phyloP scores from a whole-genome alignment of 2,113 vertebrate genomes.

The Cyprinodon tularosa region DNA sequence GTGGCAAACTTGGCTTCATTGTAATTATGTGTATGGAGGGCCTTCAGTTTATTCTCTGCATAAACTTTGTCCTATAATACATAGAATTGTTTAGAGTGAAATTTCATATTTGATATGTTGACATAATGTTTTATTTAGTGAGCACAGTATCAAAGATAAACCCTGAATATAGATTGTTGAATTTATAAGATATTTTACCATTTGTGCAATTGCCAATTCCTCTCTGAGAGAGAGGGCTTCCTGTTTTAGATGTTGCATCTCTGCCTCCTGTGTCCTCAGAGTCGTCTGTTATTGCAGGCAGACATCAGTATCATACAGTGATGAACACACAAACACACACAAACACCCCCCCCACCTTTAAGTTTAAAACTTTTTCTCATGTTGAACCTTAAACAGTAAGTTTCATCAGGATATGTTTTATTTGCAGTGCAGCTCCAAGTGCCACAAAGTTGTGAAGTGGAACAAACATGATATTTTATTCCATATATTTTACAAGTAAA shows the following conservation, averaged over 20 bases:
- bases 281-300: slow-evolving; percentile 80
- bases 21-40: slow-evolving; percentile 83
- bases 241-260: slow-evolving; percentile 93
- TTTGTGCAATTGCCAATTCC: slow-evolving; percentile 86
- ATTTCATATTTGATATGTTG: not conserved
- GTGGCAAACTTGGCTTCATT: slow-evolving; percentile 83
- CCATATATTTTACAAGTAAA: too few species aligned
- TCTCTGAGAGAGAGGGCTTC: slow-evolving; percentile 91
- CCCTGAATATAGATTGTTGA: not conserved
- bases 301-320: not conserved
- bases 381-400: not conserved
- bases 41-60: slow-evolving; percentile 88
- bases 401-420: not conserved
- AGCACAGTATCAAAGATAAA: not conserved
- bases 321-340: not conserved
- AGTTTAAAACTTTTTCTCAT: not conserved
- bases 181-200: slow-evolving; percentile 72
- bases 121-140: not conserved
- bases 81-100: not conserved
- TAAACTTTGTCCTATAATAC: slow-evolving; percentile 86
- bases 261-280: slow-evolving; percentile 89
- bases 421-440: too few species aligned
- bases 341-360: not conserved
- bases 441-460: too few species aligned
- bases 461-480: too few species aligned